Evolutionary conservation across 2,113 vertebrate species (phyloP).

Genomic region (Mungos mungo): DNA sequence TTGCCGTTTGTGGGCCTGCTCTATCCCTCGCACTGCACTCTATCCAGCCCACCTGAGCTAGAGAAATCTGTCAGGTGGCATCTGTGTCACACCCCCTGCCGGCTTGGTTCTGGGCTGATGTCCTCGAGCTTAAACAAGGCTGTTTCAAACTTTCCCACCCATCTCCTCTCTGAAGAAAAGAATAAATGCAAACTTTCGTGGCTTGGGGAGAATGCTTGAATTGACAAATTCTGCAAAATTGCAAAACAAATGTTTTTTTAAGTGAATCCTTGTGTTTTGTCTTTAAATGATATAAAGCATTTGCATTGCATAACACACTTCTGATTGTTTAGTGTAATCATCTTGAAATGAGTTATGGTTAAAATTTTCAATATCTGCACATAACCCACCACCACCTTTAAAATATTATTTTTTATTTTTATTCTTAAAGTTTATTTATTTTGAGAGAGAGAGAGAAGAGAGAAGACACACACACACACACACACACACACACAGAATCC

Average conservation of each 20-base stretch:
- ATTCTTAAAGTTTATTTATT: no score
- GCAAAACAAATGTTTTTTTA: neutral
- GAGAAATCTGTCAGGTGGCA: no score
- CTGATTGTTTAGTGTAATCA: neutral
- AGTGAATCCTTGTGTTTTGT: neutral
- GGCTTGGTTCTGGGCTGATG: neutral
- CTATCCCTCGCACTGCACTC: no score
- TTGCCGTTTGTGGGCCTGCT: neutral
- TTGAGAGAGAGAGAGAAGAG: no score
- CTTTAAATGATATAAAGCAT: neutral
- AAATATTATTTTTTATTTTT: no score
- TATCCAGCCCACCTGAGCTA: accelerated
- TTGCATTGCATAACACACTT: neutral
- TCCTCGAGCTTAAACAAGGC: neutral
- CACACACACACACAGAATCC: no score
- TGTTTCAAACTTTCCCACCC: neutral
- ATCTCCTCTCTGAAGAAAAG: neutral
- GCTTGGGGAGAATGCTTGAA: neutral
- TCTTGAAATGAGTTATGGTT: neutral
- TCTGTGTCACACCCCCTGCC: neutral
- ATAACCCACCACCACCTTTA: neutral
- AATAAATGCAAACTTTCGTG: neutral
- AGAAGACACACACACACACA: no score
- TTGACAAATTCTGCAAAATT: neutral
- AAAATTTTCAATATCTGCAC: neutral